These are phyloP conservation scores for Cerastoderma edule DNA, from an alignment of 2,888 invertebrate genomes.

Conservation along the genomic window DNA sequence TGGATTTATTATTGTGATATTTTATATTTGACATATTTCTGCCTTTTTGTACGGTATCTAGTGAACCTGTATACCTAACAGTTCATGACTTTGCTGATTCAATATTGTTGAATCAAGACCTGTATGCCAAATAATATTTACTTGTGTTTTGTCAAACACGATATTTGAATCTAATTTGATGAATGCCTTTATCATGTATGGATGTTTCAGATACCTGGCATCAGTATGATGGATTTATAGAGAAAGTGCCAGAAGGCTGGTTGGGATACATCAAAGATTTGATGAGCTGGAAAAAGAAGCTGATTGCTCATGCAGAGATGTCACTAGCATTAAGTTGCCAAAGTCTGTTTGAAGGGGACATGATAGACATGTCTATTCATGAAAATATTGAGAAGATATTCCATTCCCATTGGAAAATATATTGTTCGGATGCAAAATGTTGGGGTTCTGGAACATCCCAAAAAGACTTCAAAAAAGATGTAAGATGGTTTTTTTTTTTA, in stretches of 20 bases:
- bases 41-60: not conserved
- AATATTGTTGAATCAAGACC: not conserved
- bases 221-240: conserved; percentile 49
- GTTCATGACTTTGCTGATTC: not conserved
- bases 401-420: conserved; percentile 21
- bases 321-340: conserved; percentile 24
- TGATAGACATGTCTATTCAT: not conserved
- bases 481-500: conserved; percentile 15
- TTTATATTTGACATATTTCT: not conserved
- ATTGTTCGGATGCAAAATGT: conserved; percentile 27
- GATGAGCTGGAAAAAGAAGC: not conserved
- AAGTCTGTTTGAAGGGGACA: not conserved
- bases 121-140: not conserved
- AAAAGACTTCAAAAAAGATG: conserved; percentile 19
- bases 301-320: conserved; percentile 17
- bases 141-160: not conserved
- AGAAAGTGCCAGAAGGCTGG: conserved; percentile 30
- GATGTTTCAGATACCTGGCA: conserved; percentile 36
- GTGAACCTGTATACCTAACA: not conserved
- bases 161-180: not conserved
- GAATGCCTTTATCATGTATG: not conserved
- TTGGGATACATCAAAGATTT: conserved; percentile 9
- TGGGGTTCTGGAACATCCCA: conserved; percentile 26
- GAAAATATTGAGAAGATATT: conserved; percentile 5
- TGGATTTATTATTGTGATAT: no score